Conservation (phyloP, 2,797 vertebrate species). For the Manis pentadactyla region DNA sequence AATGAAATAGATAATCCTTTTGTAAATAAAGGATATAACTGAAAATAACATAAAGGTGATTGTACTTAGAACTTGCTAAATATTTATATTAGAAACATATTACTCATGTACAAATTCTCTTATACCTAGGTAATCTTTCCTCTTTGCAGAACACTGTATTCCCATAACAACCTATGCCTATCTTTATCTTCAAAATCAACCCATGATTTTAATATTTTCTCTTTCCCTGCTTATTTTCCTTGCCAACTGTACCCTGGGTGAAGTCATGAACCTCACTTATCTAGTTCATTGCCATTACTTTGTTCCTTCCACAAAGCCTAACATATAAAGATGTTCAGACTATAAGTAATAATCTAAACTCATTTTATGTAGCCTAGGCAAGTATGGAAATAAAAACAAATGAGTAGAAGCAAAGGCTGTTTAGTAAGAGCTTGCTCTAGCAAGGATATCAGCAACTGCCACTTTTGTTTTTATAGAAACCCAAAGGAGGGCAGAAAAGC, state of each 20-base stretch:
- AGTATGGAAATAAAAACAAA: background rate
- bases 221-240: slow-evolving; percentile 11
- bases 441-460: background rate
- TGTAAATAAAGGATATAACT: background rate
- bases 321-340: background rate
- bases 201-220: slow-evolving; percentile 19
- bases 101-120: background rate
- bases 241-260: background rate
- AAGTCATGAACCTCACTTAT: background rate
- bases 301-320: background rate
- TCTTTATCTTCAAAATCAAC: background rate
- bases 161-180: background rate
- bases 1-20: background rate
- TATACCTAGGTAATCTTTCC: background rate
- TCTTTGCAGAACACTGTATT: background rate
- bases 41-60: background rate
- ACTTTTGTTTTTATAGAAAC: background rate
- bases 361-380: background rate
- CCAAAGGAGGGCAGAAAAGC: background rate
- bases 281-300: background rate
- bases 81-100: background rate
- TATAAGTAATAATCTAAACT: background rate
- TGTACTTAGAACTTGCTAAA: background rate
- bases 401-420: background rate
- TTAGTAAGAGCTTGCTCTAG: background rate